These are phyloP conservation scores for Zeus faber DNA, from an alignment of 2,113 vertebrate species.

Conservation along the genomic window DNA sequence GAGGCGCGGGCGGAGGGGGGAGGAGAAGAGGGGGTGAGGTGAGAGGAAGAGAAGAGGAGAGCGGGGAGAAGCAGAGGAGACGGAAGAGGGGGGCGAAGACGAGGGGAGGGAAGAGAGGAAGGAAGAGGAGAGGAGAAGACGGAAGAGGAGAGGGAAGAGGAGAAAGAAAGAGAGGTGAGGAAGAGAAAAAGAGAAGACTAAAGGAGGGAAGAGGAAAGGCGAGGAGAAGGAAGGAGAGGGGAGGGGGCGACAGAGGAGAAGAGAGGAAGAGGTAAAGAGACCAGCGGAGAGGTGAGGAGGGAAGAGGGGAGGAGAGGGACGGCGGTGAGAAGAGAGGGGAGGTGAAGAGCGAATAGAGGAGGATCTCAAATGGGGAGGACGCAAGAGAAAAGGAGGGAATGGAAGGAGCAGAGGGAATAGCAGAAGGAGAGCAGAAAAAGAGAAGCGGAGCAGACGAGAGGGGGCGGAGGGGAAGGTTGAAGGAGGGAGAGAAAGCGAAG, in stretches of 20 bases:
- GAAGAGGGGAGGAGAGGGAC: neutral
- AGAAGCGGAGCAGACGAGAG: neutral
- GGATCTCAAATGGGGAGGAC: neutral
- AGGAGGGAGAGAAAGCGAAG: neutral
- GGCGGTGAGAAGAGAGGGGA: neutral
- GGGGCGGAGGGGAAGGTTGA: constrained; percentile 2
- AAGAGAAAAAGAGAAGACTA: neutral
- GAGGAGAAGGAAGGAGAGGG: neutral
- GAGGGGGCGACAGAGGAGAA: neutral
- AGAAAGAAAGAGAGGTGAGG: neutral
- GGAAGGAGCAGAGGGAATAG: too few species aligned
- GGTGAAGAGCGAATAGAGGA: neutral
- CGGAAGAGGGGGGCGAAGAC: neutral
- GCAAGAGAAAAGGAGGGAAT: neutral
- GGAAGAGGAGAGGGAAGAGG: neutral
- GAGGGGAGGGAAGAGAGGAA: neutral
- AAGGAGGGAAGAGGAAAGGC: neutral
- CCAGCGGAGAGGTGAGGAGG: neutral
- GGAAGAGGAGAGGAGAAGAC: neutral
- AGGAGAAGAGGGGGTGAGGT: neutral
- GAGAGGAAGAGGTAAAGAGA: neutral
- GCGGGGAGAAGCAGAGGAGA: too few species aligned
- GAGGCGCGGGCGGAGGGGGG: too few species aligned
- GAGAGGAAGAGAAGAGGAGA: neutral
- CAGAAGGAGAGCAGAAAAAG: constrained; percentile 1